Evolutionary conservation across 2,888 invertebrate species (phyloP).

Genomic region (Rotaria socialis): DNA sequence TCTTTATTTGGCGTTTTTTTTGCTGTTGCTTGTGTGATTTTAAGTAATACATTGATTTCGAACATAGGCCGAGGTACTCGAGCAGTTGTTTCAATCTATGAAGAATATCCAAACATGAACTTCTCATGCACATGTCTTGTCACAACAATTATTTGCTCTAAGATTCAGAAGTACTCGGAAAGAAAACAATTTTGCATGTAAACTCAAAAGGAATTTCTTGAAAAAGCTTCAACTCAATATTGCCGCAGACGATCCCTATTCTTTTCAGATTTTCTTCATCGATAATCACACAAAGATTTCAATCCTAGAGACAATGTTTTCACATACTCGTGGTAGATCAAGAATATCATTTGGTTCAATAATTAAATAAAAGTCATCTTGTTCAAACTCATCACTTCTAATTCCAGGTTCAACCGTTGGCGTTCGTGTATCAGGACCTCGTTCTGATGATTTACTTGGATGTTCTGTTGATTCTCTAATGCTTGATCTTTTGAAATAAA

Average conservation of each 20-base stretch:
- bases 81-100: neutral
- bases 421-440: neutral
- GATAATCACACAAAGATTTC: no score
- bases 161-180: no score
- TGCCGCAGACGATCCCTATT: no score
- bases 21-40: neutral
- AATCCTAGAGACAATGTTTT: no score
- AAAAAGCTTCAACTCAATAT: no score
- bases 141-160: no score
- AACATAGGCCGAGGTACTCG: slow-evolving; percentile 22
- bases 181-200: no score
- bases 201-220: no score
- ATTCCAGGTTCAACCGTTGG: neutral
- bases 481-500: neutral
- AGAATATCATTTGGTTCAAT: slow-evolving; percentile 27
- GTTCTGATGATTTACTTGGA: neutral
- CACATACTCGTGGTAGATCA: neutral
- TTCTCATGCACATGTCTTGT: no score
- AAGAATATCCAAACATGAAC: neutral
- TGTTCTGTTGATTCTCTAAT: neutral
- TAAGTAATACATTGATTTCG: neutral
- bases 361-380: neutral
- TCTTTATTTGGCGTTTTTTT: neutral
- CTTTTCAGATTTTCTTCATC: no score
- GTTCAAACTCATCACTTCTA: neutral